Evolutionary conservation across 1,140 invertebrate species (phyloP).

Genomic region (Tigriopus japonicus): DNA sequence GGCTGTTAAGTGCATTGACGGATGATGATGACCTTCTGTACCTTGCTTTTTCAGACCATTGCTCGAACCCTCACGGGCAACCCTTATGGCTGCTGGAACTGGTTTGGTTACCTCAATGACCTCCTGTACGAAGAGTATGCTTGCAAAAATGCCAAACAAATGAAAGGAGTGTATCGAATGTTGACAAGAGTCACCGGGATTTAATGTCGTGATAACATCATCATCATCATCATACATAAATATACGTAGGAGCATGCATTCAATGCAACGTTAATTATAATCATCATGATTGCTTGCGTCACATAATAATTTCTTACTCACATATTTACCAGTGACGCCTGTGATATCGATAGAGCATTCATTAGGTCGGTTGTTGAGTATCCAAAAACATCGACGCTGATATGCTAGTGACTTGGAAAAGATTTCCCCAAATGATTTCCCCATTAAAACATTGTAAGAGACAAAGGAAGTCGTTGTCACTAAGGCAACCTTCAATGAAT

Average conservation of each 20-base stretch:
- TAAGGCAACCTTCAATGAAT: neutral
- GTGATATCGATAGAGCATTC: no score
- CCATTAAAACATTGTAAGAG: neutral
- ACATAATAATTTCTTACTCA: no score
- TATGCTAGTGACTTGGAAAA: no score
- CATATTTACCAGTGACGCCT: no score
- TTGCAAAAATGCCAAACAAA: neutral
- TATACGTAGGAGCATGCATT: no score
- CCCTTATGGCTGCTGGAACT: slow-evolving; percentile 25
- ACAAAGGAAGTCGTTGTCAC: neutral
- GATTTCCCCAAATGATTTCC: neutral
- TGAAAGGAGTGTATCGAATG: neutral
- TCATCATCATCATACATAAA: no score
- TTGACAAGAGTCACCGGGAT: neutral
- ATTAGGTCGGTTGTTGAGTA: no score
- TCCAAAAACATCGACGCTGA: no score
- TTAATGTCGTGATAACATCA: no score
- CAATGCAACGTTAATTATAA: no score
- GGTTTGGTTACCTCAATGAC: slow-evolving; percentile 17
- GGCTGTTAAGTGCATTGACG: no score
- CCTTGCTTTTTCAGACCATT: neutral
- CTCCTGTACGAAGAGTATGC: neutral
- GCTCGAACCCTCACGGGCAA: slow-evolving; percentile 16
- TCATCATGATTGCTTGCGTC: no score
- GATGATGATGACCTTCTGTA: neutral